These are phyloP conservation scores for Pseudococcus viburni DNA, from an alignment of 2,888 invertebrate genomes.

Conservation along the genomic window DNA sequence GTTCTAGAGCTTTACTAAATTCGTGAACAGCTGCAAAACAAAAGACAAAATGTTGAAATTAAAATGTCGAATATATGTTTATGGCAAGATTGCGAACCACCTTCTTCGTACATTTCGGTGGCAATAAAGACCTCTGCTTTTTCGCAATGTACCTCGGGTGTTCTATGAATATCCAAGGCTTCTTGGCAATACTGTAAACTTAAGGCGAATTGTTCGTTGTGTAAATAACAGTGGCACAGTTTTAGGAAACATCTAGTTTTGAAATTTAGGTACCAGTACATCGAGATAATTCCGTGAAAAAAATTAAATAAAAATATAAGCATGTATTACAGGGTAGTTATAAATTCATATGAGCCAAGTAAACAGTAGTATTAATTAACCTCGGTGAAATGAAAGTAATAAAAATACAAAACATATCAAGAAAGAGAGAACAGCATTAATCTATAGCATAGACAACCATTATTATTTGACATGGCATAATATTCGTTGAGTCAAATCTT, in stretches of 20 bases:
- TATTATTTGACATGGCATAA: too few relatives aligned
- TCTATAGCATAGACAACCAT: too few relatives aligned
- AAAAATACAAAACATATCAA: too few relatives aligned
- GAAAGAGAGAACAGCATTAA: too few relatives aligned
- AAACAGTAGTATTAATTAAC: too few relatives aligned
- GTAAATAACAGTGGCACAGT: constrained; percentile 84
- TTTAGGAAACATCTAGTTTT: constrained; percentile 71
- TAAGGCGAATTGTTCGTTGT: constrained; percentile 80
- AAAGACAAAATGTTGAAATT: background rate
- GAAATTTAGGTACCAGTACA: too few relatives aligned
- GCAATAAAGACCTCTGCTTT: constrained; percentile 92
- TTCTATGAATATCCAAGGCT: constrained; percentile 83
- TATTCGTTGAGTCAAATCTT: too few relatives aligned
- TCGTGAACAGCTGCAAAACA: constrained; percentile 82
- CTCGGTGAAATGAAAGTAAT: too few relatives aligned
- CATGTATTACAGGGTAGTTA: too few relatives aligned
- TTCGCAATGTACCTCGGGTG: constrained; percentile 87
- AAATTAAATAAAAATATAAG: too few relatives aligned
- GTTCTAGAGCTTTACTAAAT: constrained; percentile 86
- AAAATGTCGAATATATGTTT: background rate
- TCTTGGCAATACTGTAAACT: constrained; percentile 85
- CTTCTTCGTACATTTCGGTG: constrained; percentile 93
- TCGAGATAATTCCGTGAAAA: too few relatives aligned
- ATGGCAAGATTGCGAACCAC: constrained; percentile 71
- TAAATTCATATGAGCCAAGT: too few relatives aligned